Base-by-base conservation (phyloP, 2,797 vertebrate genomes). In the Distichodus sexfasciatus region DNA sequence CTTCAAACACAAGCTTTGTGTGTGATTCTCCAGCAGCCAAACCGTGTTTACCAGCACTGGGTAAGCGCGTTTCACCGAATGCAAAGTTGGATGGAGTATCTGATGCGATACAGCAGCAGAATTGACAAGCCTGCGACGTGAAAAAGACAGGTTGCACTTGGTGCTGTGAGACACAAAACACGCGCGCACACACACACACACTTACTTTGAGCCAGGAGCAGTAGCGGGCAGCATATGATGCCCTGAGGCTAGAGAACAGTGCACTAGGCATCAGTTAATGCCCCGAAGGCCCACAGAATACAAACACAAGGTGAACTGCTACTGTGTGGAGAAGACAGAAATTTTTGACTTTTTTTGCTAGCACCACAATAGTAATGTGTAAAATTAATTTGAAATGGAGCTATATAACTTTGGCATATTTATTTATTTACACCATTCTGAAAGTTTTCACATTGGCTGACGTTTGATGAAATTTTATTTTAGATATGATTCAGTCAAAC, bases 151-250 rank as follows among this genome's bases (percentile, higher is more conserved):
- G 66, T 9, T 46, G 28, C 15, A 61, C 58, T 48, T 38, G 29
- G 71, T 43, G 62, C 66, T 65, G 62, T 44, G 41, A 33, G 50
- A 75, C 47, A 65, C 57, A 60, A 35, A 66, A 63, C 21, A 47
- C 47, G 53, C 28, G 48, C 31, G 60, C 71, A 60, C 7, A 33
- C 57, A 23, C 44, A 53, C 31, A 54, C 33, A 51, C 58, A 62
- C 44, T 46, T 43, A 41, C 28, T 61, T 66, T 82, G 68, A 66
- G 69, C 40, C 31, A 35, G 71, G 64, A 55, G 68, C 85, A 79
- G 63, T 78, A 85, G 84, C 82, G 84, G 81, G 81, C 76, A 84
- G 75, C 81, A 81, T 84, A 85, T 85, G 87, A 86, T 76, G 78
- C 79, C 88, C 86, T 66, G 70, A 86, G 82, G 85, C 84, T 3